phyloP scores from a whole-genome alignment of 2,888 invertebrate species.

The Pterobdella sp. region DNA sequence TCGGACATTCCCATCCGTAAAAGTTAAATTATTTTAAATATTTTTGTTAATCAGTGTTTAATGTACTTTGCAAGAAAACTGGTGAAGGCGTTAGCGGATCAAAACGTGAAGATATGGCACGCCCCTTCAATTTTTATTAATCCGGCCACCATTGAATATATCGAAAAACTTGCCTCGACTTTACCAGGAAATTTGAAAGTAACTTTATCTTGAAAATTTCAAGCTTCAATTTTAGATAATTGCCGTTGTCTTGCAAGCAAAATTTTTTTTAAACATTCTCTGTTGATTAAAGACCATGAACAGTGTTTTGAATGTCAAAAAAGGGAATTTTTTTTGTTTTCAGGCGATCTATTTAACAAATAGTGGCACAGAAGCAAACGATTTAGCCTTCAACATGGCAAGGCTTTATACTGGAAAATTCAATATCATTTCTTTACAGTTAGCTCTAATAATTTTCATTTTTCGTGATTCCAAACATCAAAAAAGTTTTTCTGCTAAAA shows the following conservation, averaged over 20 bases:
- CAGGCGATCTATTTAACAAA: constrained; percentile 74
- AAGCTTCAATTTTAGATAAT: background rate
- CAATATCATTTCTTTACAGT: constrained; percentile 71
- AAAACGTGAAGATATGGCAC: constrained; percentile 77
- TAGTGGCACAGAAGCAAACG: constrained; percentile 95
- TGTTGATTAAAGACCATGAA: no score
- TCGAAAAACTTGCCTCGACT: constrained; percentile 68
- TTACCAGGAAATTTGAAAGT: constrained; percentile 79
- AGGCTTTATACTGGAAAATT: constrained; percentile 74
- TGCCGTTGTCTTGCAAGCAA: no score
- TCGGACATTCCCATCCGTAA: constrained; percentile 96
- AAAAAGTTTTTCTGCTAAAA: no score
- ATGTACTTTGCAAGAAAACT: constrained; percentile 66
- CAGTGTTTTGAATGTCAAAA: no score
- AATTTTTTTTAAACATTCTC: no score
- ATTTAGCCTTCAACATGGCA: constrained; percentile 79
- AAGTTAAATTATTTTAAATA: constrained; percentile 52
- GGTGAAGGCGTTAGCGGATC: constrained; percentile 67
- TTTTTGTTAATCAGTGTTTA: background rate
- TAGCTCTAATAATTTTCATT: constrained; percentile 17
- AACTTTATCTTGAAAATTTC: constrained; percentile 30
- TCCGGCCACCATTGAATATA: constrained; percentile 81
- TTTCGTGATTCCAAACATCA: no score
- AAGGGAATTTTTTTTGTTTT: background rate
- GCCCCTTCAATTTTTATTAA: constrained; percentile 85